Evolutionary conservation across 1,140 invertebrate genomes (phyloP), one percentile per base, ranked within the genome.

Genomic region (Drosophila ogumai): DNA sequence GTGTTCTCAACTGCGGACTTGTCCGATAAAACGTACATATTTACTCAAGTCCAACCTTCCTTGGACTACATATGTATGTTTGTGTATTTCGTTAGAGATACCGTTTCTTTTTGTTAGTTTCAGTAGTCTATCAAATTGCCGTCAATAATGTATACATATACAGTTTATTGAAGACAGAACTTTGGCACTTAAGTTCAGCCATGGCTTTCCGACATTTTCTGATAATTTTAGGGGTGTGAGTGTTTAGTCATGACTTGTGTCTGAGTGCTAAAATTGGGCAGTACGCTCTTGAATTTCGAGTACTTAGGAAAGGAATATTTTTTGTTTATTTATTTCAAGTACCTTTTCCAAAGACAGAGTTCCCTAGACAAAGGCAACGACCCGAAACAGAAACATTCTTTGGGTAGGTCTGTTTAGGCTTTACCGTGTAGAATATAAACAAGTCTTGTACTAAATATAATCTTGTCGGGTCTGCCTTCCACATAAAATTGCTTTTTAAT

Each of bases 141-240:
- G 36, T 50, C 38, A 36, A 73, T 73, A 50, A 73, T 59, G 36
- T 36, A 28, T 52, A 58, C 25, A 49, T 49, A 49, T 32, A 32
- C 9, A 32, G 8, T 43, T 34, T 66, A 46, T 55, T 38, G 44
- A 13, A 43, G 44, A 40, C 17, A 58, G 76, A 68, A 77, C 81
- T 81, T 84, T 84, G 72, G 63, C 57, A 57, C 66, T 40, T n/a
- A 17, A 38, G 36, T 71, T 58, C 69, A 63, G 31, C 28, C 56
- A 55, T 34, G 32, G 34, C 17, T 57, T 40, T 52, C n/a, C 31
- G 44, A 55, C 66, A 63, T 46, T 38, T n/a, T 44, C 25, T 55
- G 71, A 66, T 75, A 66, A 67, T 43, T 36, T n/a, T 8, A 8
- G 28, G 54, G 61, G 44, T 28, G 66, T 64, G 52, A 38, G 40